Percentiles rank a stretch among this genome's conserved stretches.
Evolutionary conservation across 1,140 invertebrate species (phyloP).

Genomic region (Hermatobates lingyangjiaoensis): DNA sequence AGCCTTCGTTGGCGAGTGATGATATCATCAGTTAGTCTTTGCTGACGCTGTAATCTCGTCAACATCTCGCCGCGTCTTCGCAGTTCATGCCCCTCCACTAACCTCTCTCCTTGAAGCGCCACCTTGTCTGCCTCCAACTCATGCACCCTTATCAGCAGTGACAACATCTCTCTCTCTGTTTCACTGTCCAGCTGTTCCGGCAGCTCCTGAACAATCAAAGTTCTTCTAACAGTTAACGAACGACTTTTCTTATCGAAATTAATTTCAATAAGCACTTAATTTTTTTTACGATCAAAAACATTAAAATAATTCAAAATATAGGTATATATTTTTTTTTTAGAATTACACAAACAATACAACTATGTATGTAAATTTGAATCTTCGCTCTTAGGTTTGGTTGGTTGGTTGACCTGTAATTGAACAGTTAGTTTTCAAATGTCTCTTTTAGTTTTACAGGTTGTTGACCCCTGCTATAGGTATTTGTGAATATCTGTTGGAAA

Average conservation of each 20-base stretch:
- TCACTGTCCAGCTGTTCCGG: conserved; percentile 63
- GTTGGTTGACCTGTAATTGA: no score
- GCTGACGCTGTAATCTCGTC: conserved; percentile 61
- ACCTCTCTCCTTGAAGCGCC: conserved; percentile 66
- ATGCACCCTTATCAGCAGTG: conserved; percentile 67
- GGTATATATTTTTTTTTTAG: no score
- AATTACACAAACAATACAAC: no score
- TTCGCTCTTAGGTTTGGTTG: no score
- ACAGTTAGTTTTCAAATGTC: no score
- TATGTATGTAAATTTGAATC: no score
- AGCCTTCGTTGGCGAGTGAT: conserved; percentile 67
- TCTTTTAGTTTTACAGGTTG: no score
- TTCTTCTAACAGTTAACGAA: no score
- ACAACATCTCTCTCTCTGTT: conserved; percentile 68
- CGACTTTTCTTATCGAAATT: no score
- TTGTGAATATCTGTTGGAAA: no score
- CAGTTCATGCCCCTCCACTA: conserved; percentile 68
- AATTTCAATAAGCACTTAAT: no score
- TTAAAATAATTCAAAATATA: background rate
- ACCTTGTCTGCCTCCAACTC: conserved; percentile 83
- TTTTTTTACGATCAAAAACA: background rate
- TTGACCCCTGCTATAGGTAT: no score
- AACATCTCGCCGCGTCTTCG: conserved; percentile 63
- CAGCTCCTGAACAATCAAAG: conserved; percentile 39
- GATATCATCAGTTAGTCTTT: conserved; percentile 75